Conservation (phyloP, 2,888 invertebrate genomes). For the Drosophila stalkeri region DNA sequence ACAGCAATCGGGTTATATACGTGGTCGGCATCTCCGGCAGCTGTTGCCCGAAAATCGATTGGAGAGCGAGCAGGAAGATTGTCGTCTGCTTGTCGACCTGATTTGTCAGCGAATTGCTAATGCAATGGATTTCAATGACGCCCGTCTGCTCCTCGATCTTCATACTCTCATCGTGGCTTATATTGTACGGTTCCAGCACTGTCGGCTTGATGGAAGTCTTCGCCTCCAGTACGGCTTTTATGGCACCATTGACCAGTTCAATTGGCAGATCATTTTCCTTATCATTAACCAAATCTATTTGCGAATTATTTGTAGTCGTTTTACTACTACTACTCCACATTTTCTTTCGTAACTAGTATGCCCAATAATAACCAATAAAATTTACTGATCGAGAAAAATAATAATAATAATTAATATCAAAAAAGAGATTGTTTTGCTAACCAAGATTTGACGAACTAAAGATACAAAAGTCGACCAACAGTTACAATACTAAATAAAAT, state of each 20-base stretch:
- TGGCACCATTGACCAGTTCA: background rate
- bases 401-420: constrained; percentile 5
- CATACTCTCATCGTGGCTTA: background rate
- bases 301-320: background rate
- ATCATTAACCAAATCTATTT: background rate
- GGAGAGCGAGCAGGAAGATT: constrained; percentile 92
- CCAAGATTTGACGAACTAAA: constrained; percentile 5
- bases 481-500: background rate
- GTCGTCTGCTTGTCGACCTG: constrained; percentile 94
- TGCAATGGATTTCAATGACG: constrained; percentile 3
- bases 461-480: background rate
- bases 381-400: background rate
- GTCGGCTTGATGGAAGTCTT: background rate
- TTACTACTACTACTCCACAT: constrained; percentile 6
- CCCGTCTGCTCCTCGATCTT: constrained; percentile 2
- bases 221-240: background rate
- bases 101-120: constrained; percentile 86
- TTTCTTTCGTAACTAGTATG: constrained; percentile 1
- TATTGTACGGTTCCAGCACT: background rate
- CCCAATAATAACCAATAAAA: constrained; percentile 6
- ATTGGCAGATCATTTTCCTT: constrained; percentile 10
- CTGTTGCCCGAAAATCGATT: constrained; percentile 97
- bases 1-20: constrained; percentile 96
- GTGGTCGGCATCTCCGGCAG: constrained; percentile 98
- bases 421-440: background rate